Evolutionary conservation across 2,113 vertebrate genomes (phyloP).

Genomic region (Ornithorhynchus anatinus): DNA sequence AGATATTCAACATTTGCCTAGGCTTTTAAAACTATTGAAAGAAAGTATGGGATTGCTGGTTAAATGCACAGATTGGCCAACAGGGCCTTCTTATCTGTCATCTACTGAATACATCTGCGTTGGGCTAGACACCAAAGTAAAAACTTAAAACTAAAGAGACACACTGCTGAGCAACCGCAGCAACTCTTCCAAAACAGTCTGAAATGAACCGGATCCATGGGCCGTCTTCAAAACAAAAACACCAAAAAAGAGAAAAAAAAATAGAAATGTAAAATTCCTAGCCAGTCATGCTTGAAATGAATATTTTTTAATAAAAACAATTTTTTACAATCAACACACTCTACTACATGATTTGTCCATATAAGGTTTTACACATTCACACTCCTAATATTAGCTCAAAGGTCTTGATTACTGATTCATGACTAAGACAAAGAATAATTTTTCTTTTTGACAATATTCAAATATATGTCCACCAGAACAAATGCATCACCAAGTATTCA

Average conservation of each 20-base stretch:
- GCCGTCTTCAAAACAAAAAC: slow-evolving; percentile 18
- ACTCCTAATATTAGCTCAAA: background rate
- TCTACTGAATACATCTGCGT: slow-evolving; percentile 30
- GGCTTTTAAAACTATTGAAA: slow-evolving; percentile 23
- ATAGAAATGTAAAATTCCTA: slow-evolving; percentile 23
- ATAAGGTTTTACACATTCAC: background rate
- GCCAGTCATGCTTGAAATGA: background rate
- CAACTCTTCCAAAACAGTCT: background rate
- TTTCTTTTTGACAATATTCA: too few species aligned
- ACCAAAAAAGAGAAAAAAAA: background rate
- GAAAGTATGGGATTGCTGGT: slow-evolving; percentile 28
- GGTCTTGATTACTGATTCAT: background rate
- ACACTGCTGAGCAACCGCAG: background rate
- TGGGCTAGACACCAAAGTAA: slow-evolving; percentile 39
- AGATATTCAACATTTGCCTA: slow-evolving; percentile 49
- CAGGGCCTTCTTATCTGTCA: slow-evolving; percentile 41
- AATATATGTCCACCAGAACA: too few species aligned
- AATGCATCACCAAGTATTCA: too few species aligned
- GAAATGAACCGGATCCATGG: slow-evolving; percentile 19
- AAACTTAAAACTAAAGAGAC: slow-evolving; percentile 21
- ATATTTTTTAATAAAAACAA: background rate
- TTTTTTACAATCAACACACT: background rate
- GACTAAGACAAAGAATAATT: too few species aligned
- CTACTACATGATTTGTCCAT: background rate
- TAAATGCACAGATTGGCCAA: slow-evolving; percentile 31